These are phyloP conservation scores for Sapajus apella DNA, from an alignment of 2,113 vertebrate species.

Conservation along the genomic window DNA sequence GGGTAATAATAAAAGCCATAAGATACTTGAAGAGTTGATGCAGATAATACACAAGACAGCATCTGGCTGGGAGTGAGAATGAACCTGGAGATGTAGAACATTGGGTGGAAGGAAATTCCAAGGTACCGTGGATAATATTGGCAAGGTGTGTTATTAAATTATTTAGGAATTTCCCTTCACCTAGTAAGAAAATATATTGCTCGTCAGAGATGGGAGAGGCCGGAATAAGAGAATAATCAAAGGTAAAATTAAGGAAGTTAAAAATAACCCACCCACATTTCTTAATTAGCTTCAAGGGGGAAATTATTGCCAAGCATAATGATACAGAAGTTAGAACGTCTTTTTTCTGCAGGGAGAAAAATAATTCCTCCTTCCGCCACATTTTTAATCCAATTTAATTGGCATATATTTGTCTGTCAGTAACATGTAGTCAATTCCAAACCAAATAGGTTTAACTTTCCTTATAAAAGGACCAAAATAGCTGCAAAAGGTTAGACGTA, in stretches of 20 bases:
- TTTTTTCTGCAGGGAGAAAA: slow-evolving; percentile 67
- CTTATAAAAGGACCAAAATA: slow-evolving; percentile 51
- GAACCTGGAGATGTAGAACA: not conserved
- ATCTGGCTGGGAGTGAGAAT: not conserved
- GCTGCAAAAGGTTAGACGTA: not conserved
- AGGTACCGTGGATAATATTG: not conserved
- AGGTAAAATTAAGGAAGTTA: slow-evolving; percentile 55
- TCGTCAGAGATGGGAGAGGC: not conserved
- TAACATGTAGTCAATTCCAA: slow-evolving; percentile 73
- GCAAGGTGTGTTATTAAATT: slow-evolving; percentile 5
- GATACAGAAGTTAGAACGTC: slow-evolving; percentile 73
- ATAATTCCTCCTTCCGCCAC: slow-evolving; percentile 39
- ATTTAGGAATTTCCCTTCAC: slow-evolving; percentile 53
- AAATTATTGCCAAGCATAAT: slow-evolving; percentile 79
- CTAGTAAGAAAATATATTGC: slow-evolving; percentile 56
- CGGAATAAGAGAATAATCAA: slow-evolving; percentile 44
- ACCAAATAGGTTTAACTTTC: slow-evolving; percentile 71
- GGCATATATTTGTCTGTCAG: slow-evolving; percentile 77
- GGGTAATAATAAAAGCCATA: not conserved
- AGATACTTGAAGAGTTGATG: not conserved
- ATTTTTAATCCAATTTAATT: slow-evolving; percentile 78
- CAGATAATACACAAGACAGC: not conserved
- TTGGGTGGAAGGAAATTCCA: not conserved
- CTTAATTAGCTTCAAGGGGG: slow-evolving; percentile 74
- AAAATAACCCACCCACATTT: slow-evolving; percentile 58